A percentile compares a stretch with the other conserved stretches of the same genome.
These are phyloP conservation scores for Meandrina meandrites DNA, from an alignment of 92 coral and sea anemone species.

Conservation along the genomic window DNA sequence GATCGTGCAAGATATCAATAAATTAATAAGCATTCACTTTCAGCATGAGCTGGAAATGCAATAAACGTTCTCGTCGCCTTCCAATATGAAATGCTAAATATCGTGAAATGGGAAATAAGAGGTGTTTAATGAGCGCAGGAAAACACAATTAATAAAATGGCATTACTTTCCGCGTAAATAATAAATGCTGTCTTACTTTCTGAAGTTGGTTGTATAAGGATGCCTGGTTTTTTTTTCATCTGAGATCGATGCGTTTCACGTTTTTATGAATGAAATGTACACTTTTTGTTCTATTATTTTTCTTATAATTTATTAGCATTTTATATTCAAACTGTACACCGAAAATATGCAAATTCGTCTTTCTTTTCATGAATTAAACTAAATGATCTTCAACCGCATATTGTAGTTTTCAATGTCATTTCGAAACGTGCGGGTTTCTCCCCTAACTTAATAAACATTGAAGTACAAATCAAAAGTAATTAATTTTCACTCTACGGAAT, in stretches of 20 bases:
- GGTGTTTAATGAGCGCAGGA: not conserved
- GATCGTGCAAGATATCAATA: not conserved
- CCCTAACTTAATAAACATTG: not conserved
- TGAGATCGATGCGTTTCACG: not conserved
- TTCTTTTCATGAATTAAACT: not conserved
- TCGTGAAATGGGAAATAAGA: not conserved
- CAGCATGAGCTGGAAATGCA: not conserved
- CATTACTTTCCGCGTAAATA: not conserved
- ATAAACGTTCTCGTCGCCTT: not conserved
- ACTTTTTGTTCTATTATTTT: not conserved
- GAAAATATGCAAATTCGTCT: slow-evolving; percentile 10
- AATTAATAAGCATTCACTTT: not conserved
- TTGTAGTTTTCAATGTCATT: not conserved
- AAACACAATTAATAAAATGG: not conserved
- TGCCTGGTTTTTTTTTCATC: not conserved
- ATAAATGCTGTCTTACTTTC: not conserved
- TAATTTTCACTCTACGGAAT: not conserved
- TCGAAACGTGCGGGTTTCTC: not conserved
- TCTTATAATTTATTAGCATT: not conserved
- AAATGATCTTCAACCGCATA: not conserved
- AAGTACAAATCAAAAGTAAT: not conserved
- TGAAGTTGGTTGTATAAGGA: not conserved
- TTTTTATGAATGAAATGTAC: not conserved
- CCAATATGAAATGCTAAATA: not conserved
- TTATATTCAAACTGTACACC: not conserved